These are phyloP conservation scores for Drosophila nr. perissopoda DNA, from an alignment of 2,888 invertebrate genomes.

Conservation along the genomic window DNA sequence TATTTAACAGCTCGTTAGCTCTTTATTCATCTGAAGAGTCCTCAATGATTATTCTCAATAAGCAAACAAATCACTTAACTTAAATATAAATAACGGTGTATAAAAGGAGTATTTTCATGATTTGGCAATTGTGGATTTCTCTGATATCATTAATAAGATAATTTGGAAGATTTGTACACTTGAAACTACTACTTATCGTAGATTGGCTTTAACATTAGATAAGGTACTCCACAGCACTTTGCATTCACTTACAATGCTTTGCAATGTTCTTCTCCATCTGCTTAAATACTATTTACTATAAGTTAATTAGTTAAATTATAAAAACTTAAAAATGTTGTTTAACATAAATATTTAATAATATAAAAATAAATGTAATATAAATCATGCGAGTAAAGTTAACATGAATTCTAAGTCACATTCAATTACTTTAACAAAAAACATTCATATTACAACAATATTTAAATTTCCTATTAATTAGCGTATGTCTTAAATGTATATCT, in stretches of 20 bases:
- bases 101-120: neutral
- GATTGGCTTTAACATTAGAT: neutral
- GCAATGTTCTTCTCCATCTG: neutral
- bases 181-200: neutral
- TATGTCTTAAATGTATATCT: neutral
- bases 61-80: conserved; percentile 9
- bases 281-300: neutral
- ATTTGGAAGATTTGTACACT: neutral
- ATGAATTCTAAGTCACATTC: neutral
- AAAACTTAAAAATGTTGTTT: neutral
- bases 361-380: neutral
- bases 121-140: neutral
- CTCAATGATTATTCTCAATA: conserved; percentile 5
- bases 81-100: neutral
- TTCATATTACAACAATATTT: neutral
- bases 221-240: neutral
- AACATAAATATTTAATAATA: neutral
- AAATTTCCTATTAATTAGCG: neutral
- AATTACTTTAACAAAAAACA: neutral
- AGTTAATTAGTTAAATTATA: neutral
- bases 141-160: neutral
- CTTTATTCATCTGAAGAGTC: conserved; percentile 35
- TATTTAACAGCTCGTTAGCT: conserved; percentile 10
- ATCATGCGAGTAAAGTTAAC: neutral
- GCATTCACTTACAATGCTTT: neutral